Percentiles rank a stretch among this genome's conserved stretches.
Evolutionary conservation across 2,888 invertebrate species (phyloP).

Genomic region (Clistopyga incitator): DNA sequence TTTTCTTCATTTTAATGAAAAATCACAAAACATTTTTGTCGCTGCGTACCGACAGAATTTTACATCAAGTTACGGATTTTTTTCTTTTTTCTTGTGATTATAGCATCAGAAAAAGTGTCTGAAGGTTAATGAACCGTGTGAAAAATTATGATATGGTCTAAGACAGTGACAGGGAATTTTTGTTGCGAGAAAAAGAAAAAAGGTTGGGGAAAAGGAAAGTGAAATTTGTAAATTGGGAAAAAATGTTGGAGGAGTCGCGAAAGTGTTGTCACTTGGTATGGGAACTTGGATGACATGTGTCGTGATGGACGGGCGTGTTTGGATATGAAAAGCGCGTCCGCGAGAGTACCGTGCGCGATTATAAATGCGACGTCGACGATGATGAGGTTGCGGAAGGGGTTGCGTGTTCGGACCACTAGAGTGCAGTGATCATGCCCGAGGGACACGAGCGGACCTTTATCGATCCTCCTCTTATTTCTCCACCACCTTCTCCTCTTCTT

Average conservation of each 20-base stretch:
- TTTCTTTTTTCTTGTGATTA: background rate
- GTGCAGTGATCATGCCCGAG: conserved; percentile 65
- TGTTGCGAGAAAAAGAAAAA: background rate
- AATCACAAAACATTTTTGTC: background rate
- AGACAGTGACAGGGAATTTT: background rate
- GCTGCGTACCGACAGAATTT: background rate
- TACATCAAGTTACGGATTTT: background rate
- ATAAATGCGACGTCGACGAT: conserved; percentile 47
- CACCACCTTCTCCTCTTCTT: conserved; percentile 16
- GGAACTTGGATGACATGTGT: conserved; percentile 17
- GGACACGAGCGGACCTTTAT: conserved; percentile 60
- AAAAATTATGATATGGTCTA: background rate
- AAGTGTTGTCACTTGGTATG: background rate
- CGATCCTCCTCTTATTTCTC: conserved; percentile 65
- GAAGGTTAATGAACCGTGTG: background rate
- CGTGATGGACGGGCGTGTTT: background rate
- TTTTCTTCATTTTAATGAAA: background rate
- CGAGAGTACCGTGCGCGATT: conserved; percentile 52
- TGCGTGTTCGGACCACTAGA: conserved; percentile 69
- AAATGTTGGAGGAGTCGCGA: background rate
- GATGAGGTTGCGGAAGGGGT: conserved; percentile 57
- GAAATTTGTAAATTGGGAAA: conserved; percentile 9
- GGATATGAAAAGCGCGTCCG: conserved; percentile 1
- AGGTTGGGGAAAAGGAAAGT: background rate
- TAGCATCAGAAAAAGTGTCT: background rate